Evolutionary conservation across 2,113 vertebrate genomes (phyloP).

Genomic region (Willisornis vidua): DNA sequence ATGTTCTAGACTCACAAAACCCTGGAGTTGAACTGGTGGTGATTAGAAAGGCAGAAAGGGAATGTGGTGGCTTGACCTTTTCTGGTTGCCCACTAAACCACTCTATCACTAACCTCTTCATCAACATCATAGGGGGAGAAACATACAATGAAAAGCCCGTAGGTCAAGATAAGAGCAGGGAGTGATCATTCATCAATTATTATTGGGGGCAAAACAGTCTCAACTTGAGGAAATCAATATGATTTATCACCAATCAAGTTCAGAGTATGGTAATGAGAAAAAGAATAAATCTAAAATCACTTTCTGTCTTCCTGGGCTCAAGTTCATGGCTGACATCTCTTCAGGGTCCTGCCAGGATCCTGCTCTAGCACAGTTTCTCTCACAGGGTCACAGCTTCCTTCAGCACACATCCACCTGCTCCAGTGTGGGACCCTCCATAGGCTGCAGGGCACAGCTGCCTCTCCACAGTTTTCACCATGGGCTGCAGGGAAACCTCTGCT

Average conservation of each 20-base stretch:
- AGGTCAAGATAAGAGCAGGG: not conserved
- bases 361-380: accelerated
- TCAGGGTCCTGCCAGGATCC: not conserved
- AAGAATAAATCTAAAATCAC: not conserved
- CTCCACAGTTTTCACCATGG: accelerated
- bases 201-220: not conserved
- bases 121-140: not conserved
- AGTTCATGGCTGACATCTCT: not conserved
- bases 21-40: not conserved
- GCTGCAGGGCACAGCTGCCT: not conserved
- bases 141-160: not conserved
- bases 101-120: not conserved
- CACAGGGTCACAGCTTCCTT: not conserved
- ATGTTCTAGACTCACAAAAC: not conserved
- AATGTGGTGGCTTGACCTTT: not conserved
- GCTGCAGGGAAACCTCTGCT: not conserved
- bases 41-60: not conserved
- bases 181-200: accelerated
- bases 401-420: not conserved
- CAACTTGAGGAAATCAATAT: not conserved
- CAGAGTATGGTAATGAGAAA: not conserved
- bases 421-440: accelerated
- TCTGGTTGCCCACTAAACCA: not conserved
- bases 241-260: not conserved
- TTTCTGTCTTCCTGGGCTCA: not conserved